Base-by-base conservation (phyloP, 2,888 invertebrate genomes). In the Noctua pronuba region DNA sequence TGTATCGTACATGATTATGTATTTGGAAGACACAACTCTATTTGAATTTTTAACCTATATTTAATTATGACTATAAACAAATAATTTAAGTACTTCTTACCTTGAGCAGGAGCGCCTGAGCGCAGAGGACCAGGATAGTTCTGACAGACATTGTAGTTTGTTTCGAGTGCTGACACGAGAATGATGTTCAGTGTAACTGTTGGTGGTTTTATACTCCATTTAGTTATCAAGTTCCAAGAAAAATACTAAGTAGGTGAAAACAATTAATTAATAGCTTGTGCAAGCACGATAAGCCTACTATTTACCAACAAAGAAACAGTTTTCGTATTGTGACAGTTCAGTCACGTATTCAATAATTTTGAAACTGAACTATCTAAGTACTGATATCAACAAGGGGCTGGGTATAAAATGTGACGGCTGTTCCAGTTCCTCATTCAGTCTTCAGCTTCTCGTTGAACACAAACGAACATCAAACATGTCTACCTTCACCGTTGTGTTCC, bases 71-170 rank as follows among this genome's bases (percentile, higher is more conserved):
- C 10, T n/a, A n/a, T 49, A 7, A 8, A 18, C 1, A 24, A 60
- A 8, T n/a, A 41, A 49, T 49, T 10, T 0, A 24, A 16, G 13
- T 44, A 13, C 3, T 11, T 24, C 24, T 52, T 52, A 52, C 52
- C 52, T 52, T 52, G 52, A 52, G 3, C 24, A 52, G 52, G 24
- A 52, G 55, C 24, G 73, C 73, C 31, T 74, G 73, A 73, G 73
- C 58, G n/a, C 89, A 91, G 74, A 92, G 73, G 24, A 92, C 58
- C 35, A 91, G 71, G 65, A 92, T 83, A 35, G 89, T 81, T 70
- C 91, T 89, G 72, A 86, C 55, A 81, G 90, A 88, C 92, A 92
- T 92, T 73, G 74, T 89, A 74, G 58, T 73, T 81, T 73, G 68
- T 78, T 79, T 66, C 69, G 41, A 77, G 77, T 46, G 35, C 49